Conservation (phyloP, 2,113 vertebrate genomes). For the Etheostoma spectabile region DNA sequence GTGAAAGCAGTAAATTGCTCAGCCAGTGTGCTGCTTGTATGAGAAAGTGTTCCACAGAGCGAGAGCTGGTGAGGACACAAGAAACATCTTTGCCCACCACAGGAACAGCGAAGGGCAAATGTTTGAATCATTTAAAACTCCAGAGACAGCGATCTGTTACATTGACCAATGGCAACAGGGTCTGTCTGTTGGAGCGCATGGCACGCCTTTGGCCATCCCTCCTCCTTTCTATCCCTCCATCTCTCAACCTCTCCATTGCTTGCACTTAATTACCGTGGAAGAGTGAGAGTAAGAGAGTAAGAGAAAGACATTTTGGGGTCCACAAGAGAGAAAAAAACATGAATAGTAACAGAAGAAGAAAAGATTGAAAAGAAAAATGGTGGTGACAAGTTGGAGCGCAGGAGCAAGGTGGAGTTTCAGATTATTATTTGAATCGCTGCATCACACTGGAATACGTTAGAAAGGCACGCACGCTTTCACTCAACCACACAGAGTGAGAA, state of each 20-base stretch:
- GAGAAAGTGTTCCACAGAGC: not conserved
- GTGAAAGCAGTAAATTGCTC: constrained; percentile 8
- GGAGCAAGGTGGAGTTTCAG: not conserved
- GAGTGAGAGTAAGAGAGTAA: constrained; percentile 42
- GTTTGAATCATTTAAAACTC: constrained; percentile 86
- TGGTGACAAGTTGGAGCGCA: not conserved
- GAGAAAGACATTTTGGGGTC: constrained; percentile 15
- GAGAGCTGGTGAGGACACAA: constrained; percentile 23
- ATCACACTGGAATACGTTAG: not conserved
- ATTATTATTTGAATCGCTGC: constrained; percentile 12
- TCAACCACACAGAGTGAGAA: constrained; percentile 21
- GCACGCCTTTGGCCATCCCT: constrained; percentile 62
- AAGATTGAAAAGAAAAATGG: not conserved
- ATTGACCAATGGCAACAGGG: constrained; percentile 71
- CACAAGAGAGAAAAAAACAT: constrained; percentile 2
- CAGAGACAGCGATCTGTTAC: constrained; percentile 81
- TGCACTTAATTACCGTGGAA: constrained; percentile 52
- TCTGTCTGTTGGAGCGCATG: constrained; percentile 59
- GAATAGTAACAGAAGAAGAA: constrained; percentile 7
- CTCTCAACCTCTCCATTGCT: constrained; percentile 41
- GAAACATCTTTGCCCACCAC: constrained; percentile 71
- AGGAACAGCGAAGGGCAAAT: constrained; percentile 81
- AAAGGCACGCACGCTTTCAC: constrained; percentile 26
- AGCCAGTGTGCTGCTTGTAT: not conserved
- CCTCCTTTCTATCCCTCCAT: constrained; percentile 43